Conservation (phyloP, 2,888 invertebrate genomes). For the Cephus sareptanus region DNA sequence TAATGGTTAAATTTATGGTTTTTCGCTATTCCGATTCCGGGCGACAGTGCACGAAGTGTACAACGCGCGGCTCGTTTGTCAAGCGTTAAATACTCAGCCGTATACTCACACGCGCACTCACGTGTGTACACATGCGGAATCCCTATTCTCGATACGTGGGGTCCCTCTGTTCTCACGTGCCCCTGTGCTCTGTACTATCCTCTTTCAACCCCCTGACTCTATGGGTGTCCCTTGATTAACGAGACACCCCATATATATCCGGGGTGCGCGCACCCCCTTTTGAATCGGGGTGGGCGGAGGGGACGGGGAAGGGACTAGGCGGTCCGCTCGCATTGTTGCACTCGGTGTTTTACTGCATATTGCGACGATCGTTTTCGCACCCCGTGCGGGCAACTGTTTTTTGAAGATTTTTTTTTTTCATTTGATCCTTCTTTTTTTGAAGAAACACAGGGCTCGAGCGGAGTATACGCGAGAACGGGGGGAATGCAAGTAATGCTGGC, state of each 20-base stretch:
- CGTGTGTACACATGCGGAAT: background rate
- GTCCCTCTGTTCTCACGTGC: background rate
- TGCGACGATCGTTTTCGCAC: conserved; percentile 28
- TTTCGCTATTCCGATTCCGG: conserved; percentile 20
- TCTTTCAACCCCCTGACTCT: conserved; percentile 9
- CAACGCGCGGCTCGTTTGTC: conserved; percentile 57
- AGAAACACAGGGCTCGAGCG: background rate
- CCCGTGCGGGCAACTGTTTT: background rate
- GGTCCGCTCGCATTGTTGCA: conserved; percentile 51
- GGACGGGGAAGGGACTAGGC: background rate
- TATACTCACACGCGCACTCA: background rate
- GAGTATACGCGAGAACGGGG: background rate
- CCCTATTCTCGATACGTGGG: background rate
- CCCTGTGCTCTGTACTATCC: background rate
- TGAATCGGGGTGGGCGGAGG: conserved; percentile 7
- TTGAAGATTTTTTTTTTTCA: background rate
- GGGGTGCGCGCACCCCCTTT: conserved; percentile 15
- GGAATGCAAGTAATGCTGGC: background rate
- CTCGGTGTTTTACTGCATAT: conserved; percentile 57
- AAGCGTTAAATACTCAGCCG: conserved; percentile 53
- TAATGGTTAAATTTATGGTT: conserved; percentile 26
- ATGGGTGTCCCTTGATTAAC: conserved; percentile 40
- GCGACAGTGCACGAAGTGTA: conserved; percentile 28
- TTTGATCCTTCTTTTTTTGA: background rate
- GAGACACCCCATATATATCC: conserved; percentile 53